Percentiles rank a stretch among this genome's conserved stretches.
Conservation (phyloP, 2,113 vertebrate species). For the Vulpes lagopus region DNA sequence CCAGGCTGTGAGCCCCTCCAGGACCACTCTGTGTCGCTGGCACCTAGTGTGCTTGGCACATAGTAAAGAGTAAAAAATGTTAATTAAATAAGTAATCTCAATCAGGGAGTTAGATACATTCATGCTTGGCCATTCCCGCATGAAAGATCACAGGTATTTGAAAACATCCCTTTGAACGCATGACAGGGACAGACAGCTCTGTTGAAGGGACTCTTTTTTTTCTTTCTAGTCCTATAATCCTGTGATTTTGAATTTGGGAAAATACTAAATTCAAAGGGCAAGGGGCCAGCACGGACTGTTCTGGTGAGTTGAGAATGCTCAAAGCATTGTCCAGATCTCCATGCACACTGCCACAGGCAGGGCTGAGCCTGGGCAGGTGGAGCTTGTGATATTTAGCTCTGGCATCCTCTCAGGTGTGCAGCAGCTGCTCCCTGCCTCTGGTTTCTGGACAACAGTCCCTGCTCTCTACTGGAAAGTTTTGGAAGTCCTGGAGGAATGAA, state of each 20-base stretch:
- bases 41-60: no score
- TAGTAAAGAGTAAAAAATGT: neutral
- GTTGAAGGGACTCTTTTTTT: neutral
- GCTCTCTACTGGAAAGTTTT: neutral
- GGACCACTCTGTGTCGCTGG: neutral
- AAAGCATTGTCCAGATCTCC: neutral
- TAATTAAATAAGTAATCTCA: neutral
- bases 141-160: neutral
- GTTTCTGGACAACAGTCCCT: neutral
- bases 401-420: neutral
- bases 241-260: conserved; percentile 9
- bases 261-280: neutral
- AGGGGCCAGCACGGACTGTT: neutral
- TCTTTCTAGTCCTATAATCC: neutral
- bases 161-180: neutral
- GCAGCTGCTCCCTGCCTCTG: no score
- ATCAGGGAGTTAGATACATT: neutral
- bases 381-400: rapidly evolving
- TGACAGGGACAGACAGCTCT: neutral
- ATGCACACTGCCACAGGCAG: neutral
- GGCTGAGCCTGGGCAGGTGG: neutral
- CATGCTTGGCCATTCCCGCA: neutral
- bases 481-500: neutral
- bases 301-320: neutral
- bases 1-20: neutral